Conservation (phyloP, 2,797 vertebrate species). For the Artibeus lituratus region DNA sequence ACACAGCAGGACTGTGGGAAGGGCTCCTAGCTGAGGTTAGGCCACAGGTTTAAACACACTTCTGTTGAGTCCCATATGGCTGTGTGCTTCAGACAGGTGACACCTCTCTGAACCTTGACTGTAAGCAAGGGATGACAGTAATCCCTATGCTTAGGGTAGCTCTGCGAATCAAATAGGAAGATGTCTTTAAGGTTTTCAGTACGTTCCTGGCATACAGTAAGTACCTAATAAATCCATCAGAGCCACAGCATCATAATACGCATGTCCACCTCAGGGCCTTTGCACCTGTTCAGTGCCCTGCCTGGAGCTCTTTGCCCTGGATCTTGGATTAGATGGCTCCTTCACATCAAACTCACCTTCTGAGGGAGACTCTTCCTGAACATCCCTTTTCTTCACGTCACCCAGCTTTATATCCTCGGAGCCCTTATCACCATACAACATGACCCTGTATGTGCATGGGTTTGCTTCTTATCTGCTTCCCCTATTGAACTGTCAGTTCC, state of each 20-base stretch:
- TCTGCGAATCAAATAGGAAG: neutral
- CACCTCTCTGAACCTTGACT: neutral
- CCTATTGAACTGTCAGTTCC: neutral
- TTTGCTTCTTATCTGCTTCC: neutral
- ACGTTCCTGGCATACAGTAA: neutral
- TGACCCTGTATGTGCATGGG: neutral
- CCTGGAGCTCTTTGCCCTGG: neutral
- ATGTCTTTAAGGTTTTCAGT: neutral
- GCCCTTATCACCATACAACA: neutral
- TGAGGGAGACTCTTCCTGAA: neutral
- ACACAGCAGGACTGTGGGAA: neutral
- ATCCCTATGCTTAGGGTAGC: neutral
- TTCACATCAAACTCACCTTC: neutral
- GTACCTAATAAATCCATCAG: neutral
- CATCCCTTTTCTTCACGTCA: neutral
- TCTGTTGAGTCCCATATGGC: neutral
- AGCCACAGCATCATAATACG: neutral
- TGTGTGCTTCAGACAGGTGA: neutral
- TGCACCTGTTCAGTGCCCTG: neutral
- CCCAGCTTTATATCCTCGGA: neutral
- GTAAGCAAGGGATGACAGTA: neutral
- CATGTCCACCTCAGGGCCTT: neutral
- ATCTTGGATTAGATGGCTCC: neutral
- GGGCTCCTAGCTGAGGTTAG: constrained; percentile 50
- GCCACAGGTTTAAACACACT: neutral